These are phyloP conservation scores for Felis catus DNA, from an alignment of 2,113 vertebrate genomes.

Conservation along the genomic window DNA sequence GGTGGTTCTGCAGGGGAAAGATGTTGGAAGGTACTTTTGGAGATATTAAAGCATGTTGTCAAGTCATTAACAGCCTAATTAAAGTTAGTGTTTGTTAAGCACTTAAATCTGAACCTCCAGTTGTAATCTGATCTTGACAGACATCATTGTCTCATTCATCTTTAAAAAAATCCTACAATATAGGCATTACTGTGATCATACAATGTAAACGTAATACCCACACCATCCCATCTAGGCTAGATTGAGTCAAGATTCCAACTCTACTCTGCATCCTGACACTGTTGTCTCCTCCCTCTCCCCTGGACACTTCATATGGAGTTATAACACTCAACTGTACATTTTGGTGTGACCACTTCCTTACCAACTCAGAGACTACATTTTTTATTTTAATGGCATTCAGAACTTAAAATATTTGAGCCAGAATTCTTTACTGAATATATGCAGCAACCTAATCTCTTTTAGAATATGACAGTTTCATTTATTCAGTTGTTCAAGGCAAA, in stretches of 20 bases:
- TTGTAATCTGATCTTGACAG: not conserved
- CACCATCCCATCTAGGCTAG: not conserved
- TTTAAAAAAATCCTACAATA: not conserved
- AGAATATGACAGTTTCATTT: not conserved
- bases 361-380: not conserved
- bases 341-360: not conserved
- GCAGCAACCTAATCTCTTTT: not conserved
- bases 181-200: not conserved
- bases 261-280: not conserved
- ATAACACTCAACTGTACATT: not conserved
- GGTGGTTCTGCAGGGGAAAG: not conserved
- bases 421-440: not conserved
- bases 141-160: not conserved
- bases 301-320: not conserved
- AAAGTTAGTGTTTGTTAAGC: not conserved
- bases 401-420: not conserved
- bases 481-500: not conserved
- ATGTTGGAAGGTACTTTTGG: not conserved
- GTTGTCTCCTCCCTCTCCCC: not conserved
- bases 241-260: not conserved
- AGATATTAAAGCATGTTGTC: not conserved
- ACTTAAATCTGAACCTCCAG: not conserved
- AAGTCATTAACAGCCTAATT: not conserved
- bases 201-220: not conserved
- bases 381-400: not conserved